phyloP scores from a whole-genome alignment of 2,113 vertebrate species.

The Callopanchax toddi region DNA sequence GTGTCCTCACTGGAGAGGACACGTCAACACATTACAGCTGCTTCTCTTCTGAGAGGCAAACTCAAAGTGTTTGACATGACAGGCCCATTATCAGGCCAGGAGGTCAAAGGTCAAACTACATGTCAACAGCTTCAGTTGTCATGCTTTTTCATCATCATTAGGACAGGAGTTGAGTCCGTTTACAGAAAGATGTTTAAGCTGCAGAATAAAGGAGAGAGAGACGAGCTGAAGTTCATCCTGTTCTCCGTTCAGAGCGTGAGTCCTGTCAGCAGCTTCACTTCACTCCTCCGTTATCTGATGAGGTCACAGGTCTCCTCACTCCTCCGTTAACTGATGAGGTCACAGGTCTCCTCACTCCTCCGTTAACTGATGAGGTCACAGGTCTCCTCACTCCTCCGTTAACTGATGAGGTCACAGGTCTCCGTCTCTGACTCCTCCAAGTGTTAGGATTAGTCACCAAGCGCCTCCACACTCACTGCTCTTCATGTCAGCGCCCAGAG shows the following conservation, averaged over 20 bases:
- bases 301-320: no score
- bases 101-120: not conserved
- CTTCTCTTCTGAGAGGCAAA: no score
- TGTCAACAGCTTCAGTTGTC: conserved; percentile 12
- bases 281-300: not conserved
- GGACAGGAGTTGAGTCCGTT: no score
- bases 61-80: no score
- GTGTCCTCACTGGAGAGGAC: no score
- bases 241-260: no score
- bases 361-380: not conserved
- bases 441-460: not conserved
- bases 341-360: not conserved
- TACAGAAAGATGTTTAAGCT: no score
- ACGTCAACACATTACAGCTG: no score
- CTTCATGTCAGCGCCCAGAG: not conserved
- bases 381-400: not conserved
- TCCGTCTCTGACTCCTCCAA: not conserved
- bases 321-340: not conserved
- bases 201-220: not conserved
- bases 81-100: not conserved
- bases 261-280: not conserved
- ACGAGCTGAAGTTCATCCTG: not conserved
- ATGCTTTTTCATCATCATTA: no score
- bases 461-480: not conserved
- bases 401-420: not conserved